Conservation (phyloP, 2,797 vertebrate species). For the Sebastes itinus region DNA sequence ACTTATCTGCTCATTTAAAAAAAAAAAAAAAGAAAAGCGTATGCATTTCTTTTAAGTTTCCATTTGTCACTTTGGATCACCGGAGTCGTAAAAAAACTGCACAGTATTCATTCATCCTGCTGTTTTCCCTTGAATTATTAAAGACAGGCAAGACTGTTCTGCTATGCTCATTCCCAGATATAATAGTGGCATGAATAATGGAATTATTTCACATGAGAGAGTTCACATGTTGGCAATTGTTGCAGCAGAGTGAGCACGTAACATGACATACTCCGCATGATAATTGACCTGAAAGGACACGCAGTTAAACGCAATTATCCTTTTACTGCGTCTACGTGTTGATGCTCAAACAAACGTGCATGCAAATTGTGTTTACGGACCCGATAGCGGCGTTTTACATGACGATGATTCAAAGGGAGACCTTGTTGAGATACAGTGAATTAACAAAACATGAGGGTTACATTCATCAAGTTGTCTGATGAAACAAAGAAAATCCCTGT, state of each 20-base stretch:
- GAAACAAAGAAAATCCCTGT: not conserved
- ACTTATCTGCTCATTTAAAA: slow-evolving; percentile 2
- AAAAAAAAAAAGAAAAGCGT: not conserved
- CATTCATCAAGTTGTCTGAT: not conserved
- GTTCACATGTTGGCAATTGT: slow-evolving; percentile 43
- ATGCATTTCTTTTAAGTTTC: not conserved
- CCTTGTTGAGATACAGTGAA: not conserved
- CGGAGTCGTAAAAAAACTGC: not conserved
- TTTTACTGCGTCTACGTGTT: not conserved
- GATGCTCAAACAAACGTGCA: not conserved
- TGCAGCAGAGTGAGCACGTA: slow-evolving; percentile 13
- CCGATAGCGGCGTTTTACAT: not conserved
- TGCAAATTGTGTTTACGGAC: not conserved
- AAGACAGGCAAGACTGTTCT: not conserved
- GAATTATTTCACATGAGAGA: slow-evolving; percentile 64
- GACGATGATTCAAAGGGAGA: not conserved
- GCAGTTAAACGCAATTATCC: not conserved
- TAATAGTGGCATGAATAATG: slow-evolving; percentile 58
- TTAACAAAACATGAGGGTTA: slow-evolving; percentile 1
- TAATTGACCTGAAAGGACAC: slow-evolving; percentile 44
- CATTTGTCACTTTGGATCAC: slow-evolving; percentile 47
- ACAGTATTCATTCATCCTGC: not conserved
- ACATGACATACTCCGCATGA: slow-evolving; percentile 28
- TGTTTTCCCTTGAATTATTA: slow-evolving; percentile 47
- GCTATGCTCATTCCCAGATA: slow-evolving; percentile 41